A percentile compares a stretch with the other conserved stretches of the same genome.
phyloP scores from a whole-genome alignment of 2,797 vertebrate genomes.

The Chaenodraco wilsoni region DNA sequence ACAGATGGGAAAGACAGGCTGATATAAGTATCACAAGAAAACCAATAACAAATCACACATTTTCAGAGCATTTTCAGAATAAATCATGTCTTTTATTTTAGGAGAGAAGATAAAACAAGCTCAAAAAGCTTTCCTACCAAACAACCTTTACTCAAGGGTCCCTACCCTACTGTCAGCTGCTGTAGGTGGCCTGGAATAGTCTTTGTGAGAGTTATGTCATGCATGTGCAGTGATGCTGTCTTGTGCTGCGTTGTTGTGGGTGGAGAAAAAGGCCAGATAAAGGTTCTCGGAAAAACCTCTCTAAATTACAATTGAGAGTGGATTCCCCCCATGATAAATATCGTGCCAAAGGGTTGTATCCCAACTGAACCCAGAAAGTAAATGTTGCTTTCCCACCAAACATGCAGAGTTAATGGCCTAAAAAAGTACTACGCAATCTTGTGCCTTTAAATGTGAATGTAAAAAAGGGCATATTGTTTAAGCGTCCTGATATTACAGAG shows the following conservation, averaged over 20 bases:
- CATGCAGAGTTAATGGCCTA: not conserved
- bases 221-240: slow-evolving; percentile 28
- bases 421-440: not conserved
- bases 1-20: not conserved
- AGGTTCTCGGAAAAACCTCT: not conserved
- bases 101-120: not conserved
- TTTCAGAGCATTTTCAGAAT: not conserved
- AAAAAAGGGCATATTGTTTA: not conserved
- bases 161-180: slow-evolving; percentile 13
- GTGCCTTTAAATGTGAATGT: not conserved
- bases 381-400: not conserved
- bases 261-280: slow-evolving; percentile 22
- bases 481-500: not conserved
- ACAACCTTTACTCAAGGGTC: not conserved
- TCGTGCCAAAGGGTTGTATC: not conserved
- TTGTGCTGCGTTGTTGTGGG: slow-evolving; percentile 8
- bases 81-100: not conserved
- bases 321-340: not conserved
- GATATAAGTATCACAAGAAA: slow-evolving; percentile 1
- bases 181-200: slow-evolving; percentile 37
- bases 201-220: slow-evolving; percentile 56
- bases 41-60: slow-evolving; percentile 5
- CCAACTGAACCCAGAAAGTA: not conserved
- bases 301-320: not conserved
- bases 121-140: not conserved